Evolutionary conservation across 2,888 invertebrate genomes (phyloP).

Genomic region (Acleris laterana): DNA sequence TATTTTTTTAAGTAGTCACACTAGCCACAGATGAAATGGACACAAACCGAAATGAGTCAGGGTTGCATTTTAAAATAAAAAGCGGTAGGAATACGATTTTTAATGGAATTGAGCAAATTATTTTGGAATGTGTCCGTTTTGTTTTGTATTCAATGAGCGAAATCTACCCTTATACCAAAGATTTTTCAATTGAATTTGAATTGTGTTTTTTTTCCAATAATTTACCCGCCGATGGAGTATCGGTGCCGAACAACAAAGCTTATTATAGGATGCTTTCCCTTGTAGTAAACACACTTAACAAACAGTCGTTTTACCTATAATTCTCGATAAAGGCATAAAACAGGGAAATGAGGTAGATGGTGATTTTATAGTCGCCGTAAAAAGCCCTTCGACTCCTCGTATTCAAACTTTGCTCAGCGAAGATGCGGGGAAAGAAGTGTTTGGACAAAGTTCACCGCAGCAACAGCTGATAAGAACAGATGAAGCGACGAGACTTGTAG

Average conservation of each 20-base stretch:
- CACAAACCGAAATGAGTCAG: too few species aligned
- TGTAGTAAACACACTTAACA: constrained; percentile 2
- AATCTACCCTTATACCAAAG: too few species aligned
- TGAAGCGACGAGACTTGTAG: neutral
- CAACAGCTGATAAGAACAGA: constrained; percentile 1
- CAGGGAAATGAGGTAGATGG: constrained; percentile 15
- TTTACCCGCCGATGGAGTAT: too few species aligned
- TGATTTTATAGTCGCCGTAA: constrained; percentile 23
- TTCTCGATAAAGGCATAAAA: constrained; percentile 6
- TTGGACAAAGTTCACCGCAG: constrained; percentile 10
- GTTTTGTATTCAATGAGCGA: too few species aligned
- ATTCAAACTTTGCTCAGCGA: constrained; percentile 13
- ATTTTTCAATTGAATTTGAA: too few species aligned
- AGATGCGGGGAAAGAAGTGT: constrained; percentile 16
- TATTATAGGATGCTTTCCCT: neutral
- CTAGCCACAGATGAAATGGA: too few species aligned
- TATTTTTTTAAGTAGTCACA: too few species aligned
- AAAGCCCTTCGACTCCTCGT: constrained; percentile 1
- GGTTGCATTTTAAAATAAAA: too few species aligned
- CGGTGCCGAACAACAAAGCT: neutral
- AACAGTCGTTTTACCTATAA: constrained; percentile 9
- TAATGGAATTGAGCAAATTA: too few species aligned
- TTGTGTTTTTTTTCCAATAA: too few species aligned
- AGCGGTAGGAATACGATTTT: too few species aligned
- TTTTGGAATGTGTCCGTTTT: too few species aligned